Conservation (phyloP, 2,888 invertebrate genomes). For the Auanema freiburgensis region DNA sequence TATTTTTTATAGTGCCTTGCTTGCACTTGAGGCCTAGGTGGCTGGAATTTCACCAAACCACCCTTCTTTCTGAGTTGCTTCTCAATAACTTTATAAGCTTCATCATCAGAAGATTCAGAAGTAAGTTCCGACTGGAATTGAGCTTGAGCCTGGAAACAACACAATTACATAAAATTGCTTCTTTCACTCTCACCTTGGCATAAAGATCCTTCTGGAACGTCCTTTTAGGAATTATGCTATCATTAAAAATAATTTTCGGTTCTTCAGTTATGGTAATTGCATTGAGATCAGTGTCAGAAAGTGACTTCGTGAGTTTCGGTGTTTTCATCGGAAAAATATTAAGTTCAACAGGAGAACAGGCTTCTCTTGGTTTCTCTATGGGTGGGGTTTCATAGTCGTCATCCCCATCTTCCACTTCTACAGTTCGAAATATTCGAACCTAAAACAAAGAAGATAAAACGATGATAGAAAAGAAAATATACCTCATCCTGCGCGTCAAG, state of each 20-base stretch:
- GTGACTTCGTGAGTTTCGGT: constrained; percentile 7
- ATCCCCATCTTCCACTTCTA: constrained; percentile 20
- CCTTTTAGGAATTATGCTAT: neutral
- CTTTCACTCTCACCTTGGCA: neutral
- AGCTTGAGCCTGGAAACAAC: neutral
- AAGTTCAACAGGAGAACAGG: constrained; percentile 10
- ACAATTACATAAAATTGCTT: neutral
- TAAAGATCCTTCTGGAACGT: neutral
- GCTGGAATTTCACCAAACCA: constrained; percentile 32
- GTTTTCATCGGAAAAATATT: neutral
- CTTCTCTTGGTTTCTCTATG: constrained; percentile 8
- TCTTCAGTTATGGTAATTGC: constrained; percentile 3
- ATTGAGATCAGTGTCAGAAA: constrained; percentile 18
- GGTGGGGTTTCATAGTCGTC: constrained; percentile 19
- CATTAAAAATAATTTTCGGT: neutral
- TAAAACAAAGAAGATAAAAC: neutral
- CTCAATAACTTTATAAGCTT: constrained; percentile 26
- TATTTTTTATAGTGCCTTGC: constrained; percentile 33
- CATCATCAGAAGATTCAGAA: constrained; percentile 26
- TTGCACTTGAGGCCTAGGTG: constrained; percentile 30
- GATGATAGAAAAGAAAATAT: neutral
- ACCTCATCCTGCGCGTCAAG: constrained; percentile 31
- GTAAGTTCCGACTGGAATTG: neutral
- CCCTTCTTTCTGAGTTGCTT: constrained; percentile 34
- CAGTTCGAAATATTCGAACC: constrained; percentile 29